Percentiles rank a stretch among this genome's conserved stretches.
Evolutionary conservation across 2,113 vertebrate species (phyloP).

Genomic region (Daphoenositta chrysoptera): DNA sequence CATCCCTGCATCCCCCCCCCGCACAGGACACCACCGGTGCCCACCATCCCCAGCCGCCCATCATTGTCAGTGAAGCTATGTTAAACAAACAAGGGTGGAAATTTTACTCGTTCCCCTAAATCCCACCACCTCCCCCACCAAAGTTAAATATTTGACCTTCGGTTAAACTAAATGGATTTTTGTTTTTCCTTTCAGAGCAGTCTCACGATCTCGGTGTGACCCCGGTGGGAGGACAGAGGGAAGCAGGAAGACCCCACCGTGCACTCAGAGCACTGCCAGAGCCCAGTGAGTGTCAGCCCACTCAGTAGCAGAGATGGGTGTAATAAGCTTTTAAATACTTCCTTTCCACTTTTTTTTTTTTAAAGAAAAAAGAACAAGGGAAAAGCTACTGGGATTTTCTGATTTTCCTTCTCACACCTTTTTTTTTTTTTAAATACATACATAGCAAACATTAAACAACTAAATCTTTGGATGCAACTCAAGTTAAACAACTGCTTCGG

Average conservation of each 20-base stretch:
- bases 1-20: too few species aligned
- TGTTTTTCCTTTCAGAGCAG: neutral
- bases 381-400: neutral
- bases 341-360: neutral
- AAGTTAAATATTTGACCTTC: slow-evolving; percentile 35
- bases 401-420: neutral
- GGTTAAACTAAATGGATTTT: neutral
- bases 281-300: neutral
- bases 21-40: accelerated
- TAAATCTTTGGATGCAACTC: neutral
- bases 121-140: neutral
- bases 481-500: neutral
- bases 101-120: neutral
- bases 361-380: neutral
- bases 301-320: neutral
- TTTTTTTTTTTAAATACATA: neutral
- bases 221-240: neutral
- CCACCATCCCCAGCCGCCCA: accelerated
- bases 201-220: slow-evolving; percentile 45
- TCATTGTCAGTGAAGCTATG: neutral
- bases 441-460: neutral
- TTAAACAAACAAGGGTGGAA: neutral
- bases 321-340: slow-evolving; percentile 16
- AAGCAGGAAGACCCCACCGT: neutral
- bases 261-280: neutral